These are phyloP conservation scores for Brachypodius melanocephalos DNA, from an alignment of 2,113 vertebrate genomes.

Conservation along the genomic window DNA sequence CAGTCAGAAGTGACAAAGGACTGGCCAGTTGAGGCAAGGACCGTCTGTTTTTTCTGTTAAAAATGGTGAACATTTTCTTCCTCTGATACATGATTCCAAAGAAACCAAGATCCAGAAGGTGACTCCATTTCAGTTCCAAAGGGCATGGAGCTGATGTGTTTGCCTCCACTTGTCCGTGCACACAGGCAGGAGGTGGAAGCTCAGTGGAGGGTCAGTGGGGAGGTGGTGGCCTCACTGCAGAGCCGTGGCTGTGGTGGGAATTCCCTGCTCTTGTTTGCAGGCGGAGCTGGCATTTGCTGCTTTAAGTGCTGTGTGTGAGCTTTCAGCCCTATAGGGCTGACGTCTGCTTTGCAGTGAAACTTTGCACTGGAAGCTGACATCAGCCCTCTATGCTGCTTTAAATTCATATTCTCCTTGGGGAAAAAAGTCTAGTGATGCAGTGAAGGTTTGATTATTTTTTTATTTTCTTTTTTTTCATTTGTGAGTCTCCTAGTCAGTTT, in stretches of 20 bases:
- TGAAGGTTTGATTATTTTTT: not conserved
- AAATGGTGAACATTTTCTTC: not conserved
- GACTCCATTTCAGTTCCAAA: not conserved
- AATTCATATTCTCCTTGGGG: not conserved
- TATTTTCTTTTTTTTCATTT: not conserved
- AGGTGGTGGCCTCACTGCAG: not conserved
- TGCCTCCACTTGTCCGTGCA: accelerated
- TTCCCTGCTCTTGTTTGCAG: not conserved
- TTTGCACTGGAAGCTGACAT: not conserved
- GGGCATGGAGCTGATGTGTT: accelerated
- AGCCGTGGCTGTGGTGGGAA: not conserved
- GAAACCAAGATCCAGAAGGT: not conserved
- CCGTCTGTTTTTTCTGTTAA: not conserved
- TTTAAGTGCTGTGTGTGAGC: not conserved
- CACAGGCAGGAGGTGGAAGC: not conserved
- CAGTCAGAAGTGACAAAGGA: not conserved
- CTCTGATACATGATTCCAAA: accelerated
- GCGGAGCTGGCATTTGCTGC: not conserved
- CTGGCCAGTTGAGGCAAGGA: not conserved
- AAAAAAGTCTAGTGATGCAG: not conserved
- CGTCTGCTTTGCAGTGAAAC: conserved; percentile 9
- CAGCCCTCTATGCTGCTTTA: not conserved
- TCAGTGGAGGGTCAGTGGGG: not conserved
- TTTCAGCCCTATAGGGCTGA: not conserved
- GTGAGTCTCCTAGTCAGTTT: not conserved